Evolutionary conservation across 2,888 invertebrate species (phyloP).

Genomic region (Stegophylla sp.): DNA sequence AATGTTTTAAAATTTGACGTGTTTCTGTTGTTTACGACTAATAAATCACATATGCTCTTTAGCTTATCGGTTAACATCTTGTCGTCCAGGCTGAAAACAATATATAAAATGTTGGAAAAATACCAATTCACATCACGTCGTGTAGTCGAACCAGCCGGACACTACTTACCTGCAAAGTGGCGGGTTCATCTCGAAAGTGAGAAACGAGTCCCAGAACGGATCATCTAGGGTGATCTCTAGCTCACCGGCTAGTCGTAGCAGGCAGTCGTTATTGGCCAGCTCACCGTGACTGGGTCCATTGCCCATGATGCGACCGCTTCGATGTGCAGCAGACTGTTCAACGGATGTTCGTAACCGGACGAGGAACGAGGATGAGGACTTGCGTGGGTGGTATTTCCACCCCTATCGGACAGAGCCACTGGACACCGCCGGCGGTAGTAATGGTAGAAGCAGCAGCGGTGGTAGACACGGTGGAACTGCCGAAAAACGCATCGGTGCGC

Average conservation of each 20-base stretch:
- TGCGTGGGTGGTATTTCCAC: no score
- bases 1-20: conserved; percentile 59
- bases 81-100: conserved; percentile 74
- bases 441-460: no score
- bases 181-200: conserved; percentile 87
- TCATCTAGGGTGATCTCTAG: conserved; percentile 84
- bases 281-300: conserved; percentile 82
- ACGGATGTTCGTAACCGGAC: neutral
- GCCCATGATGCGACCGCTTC: conserved; percentile 72
- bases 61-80: conserved; percentile 81
- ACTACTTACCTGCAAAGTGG: conserved; percentile 76
- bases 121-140: no score
- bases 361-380: no score
- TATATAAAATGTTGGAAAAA: conserved; percentile 62
- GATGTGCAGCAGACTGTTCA: neutral
- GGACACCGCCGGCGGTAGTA: neutral
- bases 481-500: neutral
- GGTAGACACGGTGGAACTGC: neutral
- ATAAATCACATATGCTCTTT: conserved; percentile 70
- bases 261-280: conserved; percentile 79
- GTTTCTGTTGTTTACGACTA: conserved; percentile 59
- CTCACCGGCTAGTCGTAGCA: conserved; percentile 79
- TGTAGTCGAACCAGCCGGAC: no score
- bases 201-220: conserved; percentile 91
- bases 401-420: neutral